phyloP scores from a whole-genome alignment of 2,888 invertebrate species.

The Brachyptera risi region DNA sequence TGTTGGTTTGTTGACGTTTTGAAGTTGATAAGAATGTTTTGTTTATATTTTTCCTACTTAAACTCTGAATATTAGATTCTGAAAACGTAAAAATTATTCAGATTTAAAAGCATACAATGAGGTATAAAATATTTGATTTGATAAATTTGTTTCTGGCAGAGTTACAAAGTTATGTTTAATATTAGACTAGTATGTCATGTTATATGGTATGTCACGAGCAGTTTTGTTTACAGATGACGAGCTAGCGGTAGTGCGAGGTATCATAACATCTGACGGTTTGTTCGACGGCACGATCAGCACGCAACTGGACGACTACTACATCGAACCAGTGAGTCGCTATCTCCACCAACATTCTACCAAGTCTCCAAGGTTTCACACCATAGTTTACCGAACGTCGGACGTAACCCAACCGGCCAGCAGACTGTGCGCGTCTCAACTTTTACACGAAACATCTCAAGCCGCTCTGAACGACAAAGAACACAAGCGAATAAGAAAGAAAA shows the following conservation, averaged over 20 bases:
- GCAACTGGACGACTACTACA: constrained; percentile 72
- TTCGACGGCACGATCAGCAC: constrained; percentile 87
- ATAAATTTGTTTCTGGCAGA: too few species aligned
- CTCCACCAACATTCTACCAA: constrained; percentile 38
- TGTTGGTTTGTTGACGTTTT: too few species aligned
- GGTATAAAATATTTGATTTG: too few species aligned
- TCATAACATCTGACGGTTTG: constrained; percentile 80
- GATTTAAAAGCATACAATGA: too few species aligned
- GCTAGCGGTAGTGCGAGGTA: constrained; percentile 73
- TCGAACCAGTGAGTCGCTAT: constrained; percentile 75
- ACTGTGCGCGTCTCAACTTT: constrained; percentile 58
- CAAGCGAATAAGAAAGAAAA: constrained; percentile 49
- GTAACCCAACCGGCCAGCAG: constrained; percentile 53
- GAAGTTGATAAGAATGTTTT: too few species aligned
- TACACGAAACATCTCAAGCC: constrained; percentile 45
- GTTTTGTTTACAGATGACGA: constrained; percentile 76
- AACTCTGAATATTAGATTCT: too few species aligned
- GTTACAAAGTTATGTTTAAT: too few species aligned
- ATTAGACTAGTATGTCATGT: too few species aligned
- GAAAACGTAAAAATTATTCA: too few species aligned
- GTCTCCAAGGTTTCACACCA: constrained; percentile 63
- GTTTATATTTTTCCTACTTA: too few species aligned
- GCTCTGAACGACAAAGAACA: constrained; percentile 14
- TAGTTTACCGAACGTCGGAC: constrained; percentile 79
- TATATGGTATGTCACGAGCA: too few species aligned